Evolutionary conservation across 2,888 invertebrate species (phyloP).

Genomic region (Hypomecis atomaria): DNA sequence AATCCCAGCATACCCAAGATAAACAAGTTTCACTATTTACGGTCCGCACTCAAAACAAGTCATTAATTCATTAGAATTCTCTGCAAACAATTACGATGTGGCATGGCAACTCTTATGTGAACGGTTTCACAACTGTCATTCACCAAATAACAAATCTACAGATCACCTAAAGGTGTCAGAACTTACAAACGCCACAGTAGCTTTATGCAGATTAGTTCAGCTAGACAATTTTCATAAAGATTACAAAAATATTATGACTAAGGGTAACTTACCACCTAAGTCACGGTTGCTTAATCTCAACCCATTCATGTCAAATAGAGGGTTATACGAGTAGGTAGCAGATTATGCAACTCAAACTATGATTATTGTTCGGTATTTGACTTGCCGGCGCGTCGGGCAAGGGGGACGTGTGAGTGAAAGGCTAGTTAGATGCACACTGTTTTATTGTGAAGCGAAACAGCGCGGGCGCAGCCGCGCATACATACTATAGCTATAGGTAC

Average conservation of each 20-base stretch:
- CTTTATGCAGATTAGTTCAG: not conserved
- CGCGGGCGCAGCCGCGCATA: no score
- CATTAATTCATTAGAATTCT: conserved; percentile 36
- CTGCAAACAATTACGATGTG: conserved; percentile 28
- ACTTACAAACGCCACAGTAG: not conserved
- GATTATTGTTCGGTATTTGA: no score
- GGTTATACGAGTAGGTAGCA: conserved; percentile 29
- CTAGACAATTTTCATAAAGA: not conserved
- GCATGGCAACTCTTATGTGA: conserved; percentile 29
- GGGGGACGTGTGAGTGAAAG: no score
- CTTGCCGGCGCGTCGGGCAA: no score
- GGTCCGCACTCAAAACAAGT: conserved; percentile 36
- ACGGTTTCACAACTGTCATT: conserved; percentile 7
- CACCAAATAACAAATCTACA: not conserved
- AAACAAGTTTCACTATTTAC: conserved; percentile 44
- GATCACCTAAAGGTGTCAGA: not conserved
- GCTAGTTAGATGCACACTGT: no score
- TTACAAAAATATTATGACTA: not conserved
- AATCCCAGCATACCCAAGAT: conserved; percentile 38
- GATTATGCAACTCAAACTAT: conserved; percentile 21
- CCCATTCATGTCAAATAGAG: conserved; percentile 15
- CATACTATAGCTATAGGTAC: no score
- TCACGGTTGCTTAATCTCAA: conserved; percentile 9
- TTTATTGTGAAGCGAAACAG: no score
- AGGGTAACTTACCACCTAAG: not conserved